Evolutionary conservation across 1,140 invertebrate species (phyloP).

Genomic region (Chironomus tepperi): DNA sequence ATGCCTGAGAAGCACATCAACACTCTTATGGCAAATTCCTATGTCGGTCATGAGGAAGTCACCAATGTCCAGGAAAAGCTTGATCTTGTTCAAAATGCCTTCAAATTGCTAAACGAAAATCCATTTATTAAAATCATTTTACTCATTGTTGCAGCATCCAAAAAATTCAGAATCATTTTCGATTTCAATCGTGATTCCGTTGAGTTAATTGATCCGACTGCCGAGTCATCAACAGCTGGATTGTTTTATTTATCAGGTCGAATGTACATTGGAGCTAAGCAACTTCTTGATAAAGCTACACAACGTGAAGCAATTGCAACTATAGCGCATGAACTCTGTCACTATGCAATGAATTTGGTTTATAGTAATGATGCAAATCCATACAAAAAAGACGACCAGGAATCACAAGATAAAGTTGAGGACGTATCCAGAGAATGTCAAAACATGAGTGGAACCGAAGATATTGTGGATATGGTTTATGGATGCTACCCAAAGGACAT

Average conservation of each 20-base stretch:
- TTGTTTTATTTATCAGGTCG: background rate
- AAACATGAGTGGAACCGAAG: background rate
- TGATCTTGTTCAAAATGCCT: background rate
- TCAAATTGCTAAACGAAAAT: background rate
- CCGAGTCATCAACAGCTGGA: background rate
- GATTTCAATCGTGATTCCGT: background rate
- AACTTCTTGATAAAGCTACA: background rate
- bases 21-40: background rate
- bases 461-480: background rate
- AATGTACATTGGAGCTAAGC: background rate
- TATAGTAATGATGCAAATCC: background rate
- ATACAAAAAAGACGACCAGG: background rate
- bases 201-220: background rate
- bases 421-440: background rate
- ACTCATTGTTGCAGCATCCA: background rate
- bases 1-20: background rate
- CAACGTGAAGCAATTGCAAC: background rate
- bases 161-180: background rate
- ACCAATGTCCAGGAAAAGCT: background rate
- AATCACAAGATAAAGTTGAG: background rate
- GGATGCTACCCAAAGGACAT: background rate
- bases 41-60: background rate
- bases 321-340: background rate
- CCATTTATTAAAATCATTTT: background rate
- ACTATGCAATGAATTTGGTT: background rate